These are phyloP conservation scores for Chaetorhynchus papuensis DNA, from an alignment of 2,113 vertebrate species.

Conservation along the genomic window DNA sequence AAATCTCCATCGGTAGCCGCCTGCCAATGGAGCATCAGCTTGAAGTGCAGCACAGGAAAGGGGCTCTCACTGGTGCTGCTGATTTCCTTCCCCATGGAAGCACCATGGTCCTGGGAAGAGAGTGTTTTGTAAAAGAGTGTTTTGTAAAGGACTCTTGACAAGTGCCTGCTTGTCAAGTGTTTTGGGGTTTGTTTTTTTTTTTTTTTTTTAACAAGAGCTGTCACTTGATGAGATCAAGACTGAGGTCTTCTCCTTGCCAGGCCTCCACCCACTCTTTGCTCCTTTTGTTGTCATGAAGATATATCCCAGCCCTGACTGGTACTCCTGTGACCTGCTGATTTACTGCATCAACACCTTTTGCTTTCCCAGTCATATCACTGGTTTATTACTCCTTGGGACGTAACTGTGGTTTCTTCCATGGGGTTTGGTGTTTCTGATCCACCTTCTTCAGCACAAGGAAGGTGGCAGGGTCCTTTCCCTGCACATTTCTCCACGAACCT, in stretches of 20 bases:
- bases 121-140: not conserved
- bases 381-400: not conserved
- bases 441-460: not conserved
- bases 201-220: not conserved
- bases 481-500: not conserved
- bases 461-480: not conserved
- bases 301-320: not conserved
- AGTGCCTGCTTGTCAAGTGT: not conserved
- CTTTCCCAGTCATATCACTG: not conserved
- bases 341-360: not conserved
- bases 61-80: not conserved
- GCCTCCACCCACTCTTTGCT: not conserved
- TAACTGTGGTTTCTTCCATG: not conserved
- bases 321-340: not conserved
- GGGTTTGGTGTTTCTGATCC: not conserved
- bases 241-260: not conserved
- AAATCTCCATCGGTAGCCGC: not conserved
- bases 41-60: fast-evolving
- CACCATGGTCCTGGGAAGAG: not conserved
- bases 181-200: not conserved
- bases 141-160: not conserved
- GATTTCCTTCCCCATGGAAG: not conserved
- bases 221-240: not conserved
- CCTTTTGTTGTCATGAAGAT: not conserved
- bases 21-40: not conserved